phyloP scores from a whole-genome alignment of 2,113 vertebrate species.

The Ophthalmolycus amberensis region DNA sequence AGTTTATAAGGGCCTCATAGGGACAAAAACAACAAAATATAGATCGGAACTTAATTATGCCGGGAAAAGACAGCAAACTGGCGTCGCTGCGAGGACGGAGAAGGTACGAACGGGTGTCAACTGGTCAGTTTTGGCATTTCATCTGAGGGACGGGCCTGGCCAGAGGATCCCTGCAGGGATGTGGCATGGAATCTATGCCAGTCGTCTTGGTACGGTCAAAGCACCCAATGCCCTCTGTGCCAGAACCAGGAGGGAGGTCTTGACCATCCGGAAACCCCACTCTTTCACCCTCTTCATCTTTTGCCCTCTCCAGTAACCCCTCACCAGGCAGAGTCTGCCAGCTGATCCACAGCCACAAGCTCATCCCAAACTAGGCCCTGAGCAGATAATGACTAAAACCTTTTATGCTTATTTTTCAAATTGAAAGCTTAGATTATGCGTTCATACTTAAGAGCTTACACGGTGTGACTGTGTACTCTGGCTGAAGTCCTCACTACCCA shows the following conservation, averaged over 20 bases:
- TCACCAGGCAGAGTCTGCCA: conserved; percentile 61
- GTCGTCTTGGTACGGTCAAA: conserved; percentile 56
- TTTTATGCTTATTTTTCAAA: conserved; percentile 77
- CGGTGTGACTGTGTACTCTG: conserved; percentile 61
- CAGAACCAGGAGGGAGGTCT: conserved; percentile 60
- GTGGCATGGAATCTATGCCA: conserved; percentile 60
- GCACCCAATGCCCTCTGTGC: conserved; percentile 60
- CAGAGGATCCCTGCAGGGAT: conserved; percentile 57
- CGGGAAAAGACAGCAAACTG: conserved; percentile 3
- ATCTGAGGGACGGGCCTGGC: conserved; percentile 63
- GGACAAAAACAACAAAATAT: conserved; percentile 35
- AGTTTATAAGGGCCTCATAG: conserved; percentile 38
- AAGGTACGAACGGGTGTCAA: conserved; percentile 32
- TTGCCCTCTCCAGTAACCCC: conserved; percentile 59
- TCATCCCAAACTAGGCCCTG: conserved; percentile 64
- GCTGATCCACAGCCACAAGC: conserved; percentile 58
- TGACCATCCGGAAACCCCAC: conserved; percentile 63
- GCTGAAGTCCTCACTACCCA: conserved; percentile 67
- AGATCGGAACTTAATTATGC: conserved; percentile 23
- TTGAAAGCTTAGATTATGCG: conserved; percentile 79
- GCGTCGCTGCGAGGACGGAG: conserved; percentile 26
- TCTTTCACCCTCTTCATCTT: conserved; percentile 15
- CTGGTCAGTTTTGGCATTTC: conserved; percentile 62
- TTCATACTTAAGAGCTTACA: conserved; percentile 78
- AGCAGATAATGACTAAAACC: conserved; percentile 78